Evolutionary conservation across 2,113 vertebrate genomes (phyloP), one percentile per base, ranked within the genome.

Genomic region (Danio rerio): DNA sequence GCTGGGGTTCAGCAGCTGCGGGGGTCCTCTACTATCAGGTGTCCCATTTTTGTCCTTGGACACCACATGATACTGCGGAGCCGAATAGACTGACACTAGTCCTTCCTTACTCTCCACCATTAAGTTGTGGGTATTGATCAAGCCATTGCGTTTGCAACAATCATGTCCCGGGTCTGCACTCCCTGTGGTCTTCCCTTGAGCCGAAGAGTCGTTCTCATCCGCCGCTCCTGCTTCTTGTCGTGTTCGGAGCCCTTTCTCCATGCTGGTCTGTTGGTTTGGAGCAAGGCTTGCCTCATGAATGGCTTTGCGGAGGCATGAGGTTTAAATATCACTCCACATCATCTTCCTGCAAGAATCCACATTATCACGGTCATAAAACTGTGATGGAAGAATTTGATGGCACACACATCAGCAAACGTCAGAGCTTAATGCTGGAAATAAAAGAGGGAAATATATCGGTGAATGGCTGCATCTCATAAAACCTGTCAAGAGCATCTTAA

Each of bases 1-100:
- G 18, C 93, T 94, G 81, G 97, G 96, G 88, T 97, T 95, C 83
- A 99, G 93, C 12, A 96, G 89, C 89, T 98, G 97, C 66, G 96
- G 95, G 56, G 91, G 86, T 0, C 87, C 89, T 70, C 94, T 93
- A 0, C 83, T 93, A 85, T 88, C 91, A 6, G 79, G 93, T 83
- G 88, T 92, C n/a, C 85, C 75, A 80, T 87, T 43, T 0, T 89
- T 83, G 7, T 95, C 92, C 59, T 83, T 92, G 58, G 90, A 89
- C 0, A 86, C 85, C 20, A 89, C 84, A 13, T 89, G 96, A 82
- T 96, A 96, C 86, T 96, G 95, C 4, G 96, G 95, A 0, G 95
- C 91, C 0, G 96, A 95, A 87, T 96, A 98, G 78, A 96, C 90
- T 0, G 95, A 94, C 78, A 95, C 92, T 84, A 95, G 88, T 0